Base-by-base conservation (phyloP, 2,113 vertebrate species). In the Oncorhynchus masou region DNA sequence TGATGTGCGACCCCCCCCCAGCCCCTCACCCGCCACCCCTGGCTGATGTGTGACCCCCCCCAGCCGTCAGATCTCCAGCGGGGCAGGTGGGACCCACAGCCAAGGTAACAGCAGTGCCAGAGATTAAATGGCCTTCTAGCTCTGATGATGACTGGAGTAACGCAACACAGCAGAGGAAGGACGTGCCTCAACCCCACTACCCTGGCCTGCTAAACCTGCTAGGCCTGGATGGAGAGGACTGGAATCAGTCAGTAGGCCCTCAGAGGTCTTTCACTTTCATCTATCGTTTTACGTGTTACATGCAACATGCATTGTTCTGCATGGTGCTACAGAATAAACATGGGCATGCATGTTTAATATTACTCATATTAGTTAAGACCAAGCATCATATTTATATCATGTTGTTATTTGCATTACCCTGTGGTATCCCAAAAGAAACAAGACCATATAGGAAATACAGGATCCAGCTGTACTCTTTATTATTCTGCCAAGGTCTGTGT, bases 401-500 rank as follows among this genome's bases (percentile, higher is more conserved):
- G 9, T 24, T 11, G 59, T 62, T 54, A 54, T 54, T 54, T 22
- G 59, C n/a, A 62, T 62, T 62, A 62, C 9, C 9, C 39, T 45
- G 39, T 45, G 39, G 9, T 45, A 45, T 76, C 76, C 69, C 78
- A 45, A 51, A 25, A 66, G 83, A 88, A 87, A 83, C 67, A 81
- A 81, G 66, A 71, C 73, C 66, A 60, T 79, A 73, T 77, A 45
- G 39, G 39, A 45, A 45, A 45, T 11, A 48, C 79, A 76, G 59
- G 85, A 81, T 68, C 59, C 9, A 27, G 70, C 69, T 82, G 64
- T 73, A 78, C 80, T 86, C 69, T 88, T 67, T 87, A 79, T 85
- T 76, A 82, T 90, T 82, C 81, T 85, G 77, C 84, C 84, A 88
- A 88, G 88, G 89, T 89, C 87, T 87, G 82, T 49, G 45, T 74